phyloP scores from a whole-genome alignment of 1,140 invertebrate species.

The Tetramorium simillimum region DNA sequence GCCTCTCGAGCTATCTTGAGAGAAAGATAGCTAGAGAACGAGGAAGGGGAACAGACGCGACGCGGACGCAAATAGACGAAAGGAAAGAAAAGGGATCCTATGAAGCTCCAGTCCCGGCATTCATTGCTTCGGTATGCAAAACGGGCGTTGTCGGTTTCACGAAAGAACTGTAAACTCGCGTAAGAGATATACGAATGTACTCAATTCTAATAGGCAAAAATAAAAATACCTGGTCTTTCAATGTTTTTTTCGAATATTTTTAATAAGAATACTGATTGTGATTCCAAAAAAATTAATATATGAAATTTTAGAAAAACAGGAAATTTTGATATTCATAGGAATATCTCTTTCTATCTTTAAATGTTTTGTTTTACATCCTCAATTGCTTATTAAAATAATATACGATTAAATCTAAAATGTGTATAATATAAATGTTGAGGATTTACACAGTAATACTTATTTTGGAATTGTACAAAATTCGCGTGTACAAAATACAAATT shows the following conservation, averaged over 20 bases:
- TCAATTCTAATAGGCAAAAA: constrained; percentile 8
- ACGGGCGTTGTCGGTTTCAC: constrained; percentile 72
- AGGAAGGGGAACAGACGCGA: neutral
- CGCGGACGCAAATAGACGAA: constrained; percentile 40
- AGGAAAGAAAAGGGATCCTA: constrained; percentile 56
- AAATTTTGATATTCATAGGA: neutral
- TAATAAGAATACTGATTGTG: neutral
- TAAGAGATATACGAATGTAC: constrained; percentile 34
- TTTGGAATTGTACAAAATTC: neutral
- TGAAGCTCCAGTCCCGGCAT: constrained; percentile 53
- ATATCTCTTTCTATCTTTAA: neutral
- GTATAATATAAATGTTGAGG: neutral
- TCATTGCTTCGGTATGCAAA: constrained; percentile 69
- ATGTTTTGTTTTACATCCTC: neutral
- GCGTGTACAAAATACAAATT: neutral
- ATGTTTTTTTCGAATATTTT: neutral
- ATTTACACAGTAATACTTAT: neutral
- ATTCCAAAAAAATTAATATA: neutral
- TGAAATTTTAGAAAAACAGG: neutral
- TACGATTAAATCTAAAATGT: neutral
- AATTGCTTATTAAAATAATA: neutral
- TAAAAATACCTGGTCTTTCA: neutral
- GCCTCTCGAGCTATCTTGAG: constrained; percentile 52
- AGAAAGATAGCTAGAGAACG: constrained; percentile 47
- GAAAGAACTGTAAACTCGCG: constrained; percentile 71